A percentile compares a stretch with the other conserved stretches of the same genome.
Evolutionary conservation across 2,888 invertebrate genomes (phyloP).

Genomic region (Drosophila nigricruria): DNA sequence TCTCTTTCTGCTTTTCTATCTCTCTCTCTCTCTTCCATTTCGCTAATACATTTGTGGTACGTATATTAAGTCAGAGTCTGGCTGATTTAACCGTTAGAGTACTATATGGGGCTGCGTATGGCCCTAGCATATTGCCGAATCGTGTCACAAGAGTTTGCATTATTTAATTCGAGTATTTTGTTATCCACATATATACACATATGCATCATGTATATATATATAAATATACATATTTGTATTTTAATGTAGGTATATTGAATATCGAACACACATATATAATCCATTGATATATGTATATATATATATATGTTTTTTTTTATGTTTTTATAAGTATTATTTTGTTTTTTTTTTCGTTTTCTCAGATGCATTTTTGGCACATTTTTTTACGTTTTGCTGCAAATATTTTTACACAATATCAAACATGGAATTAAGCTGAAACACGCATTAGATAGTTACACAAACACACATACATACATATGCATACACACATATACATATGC

Average conservation of each 20-base stretch:
- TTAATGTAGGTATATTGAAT: slow-evolving; percentile 33
- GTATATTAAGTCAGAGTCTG: slow-evolving; percentile 71
- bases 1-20: background rate
- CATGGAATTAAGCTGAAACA: slow-evolving; percentile 48
- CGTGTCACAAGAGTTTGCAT: slow-evolving; percentile 5
- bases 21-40: slow-evolving; percentile 13
- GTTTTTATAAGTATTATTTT: background rate
- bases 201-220: slow-evolving; percentile 20
- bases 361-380: slow-evolving; percentile 72
- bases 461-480: slow-evolving; percentile 1
- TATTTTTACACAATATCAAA: slow-evolving; percentile 57
- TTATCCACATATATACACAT: slow-evolving; percentile 9
- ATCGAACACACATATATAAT: slow-evolving; percentile 48
- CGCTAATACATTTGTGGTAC: slow-evolving; percentile 59
- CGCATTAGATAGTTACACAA: slow-evolving; percentile 2
- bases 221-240: slow-evolving; percentile 15
- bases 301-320: slow-evolving; percentile 1
- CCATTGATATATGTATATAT: slow-evolving; percentile 14
- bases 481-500: background rate
- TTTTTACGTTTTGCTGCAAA: slow-evolving; percentile 36
- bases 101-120: slow-evolving; percentile 4
- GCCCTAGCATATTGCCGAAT: slow-evolving; percentile 12
- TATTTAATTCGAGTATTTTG: slow-evolving; percentile 8
- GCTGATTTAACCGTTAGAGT: slow-evolving; percentile 34
- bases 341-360: slow-evolving; percentile 12